A percentile compares a stretch with the other conserved stretches of the same genome.
Evolutionary conservation across 2,888 invertebrate genomes (phyloP).

Genomic region (Athalia rosae): DNA sequence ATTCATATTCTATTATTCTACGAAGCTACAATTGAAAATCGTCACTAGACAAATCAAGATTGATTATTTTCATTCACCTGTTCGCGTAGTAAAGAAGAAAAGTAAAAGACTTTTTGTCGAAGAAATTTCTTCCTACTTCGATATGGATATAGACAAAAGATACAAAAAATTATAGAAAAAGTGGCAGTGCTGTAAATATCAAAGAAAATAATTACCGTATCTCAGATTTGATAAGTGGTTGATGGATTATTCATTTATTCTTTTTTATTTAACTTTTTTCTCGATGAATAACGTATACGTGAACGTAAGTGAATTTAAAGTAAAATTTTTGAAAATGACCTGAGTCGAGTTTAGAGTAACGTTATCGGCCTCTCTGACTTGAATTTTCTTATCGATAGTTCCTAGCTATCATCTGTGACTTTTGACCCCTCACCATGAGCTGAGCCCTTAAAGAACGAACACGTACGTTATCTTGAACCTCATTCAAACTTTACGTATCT

Average conservation of each 20-base stretch:
- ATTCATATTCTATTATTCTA: not conserved
- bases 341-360: not conserved
- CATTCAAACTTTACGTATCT: slow-evolving; percentile 30
- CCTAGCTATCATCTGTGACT: slow-evolving; percentile 29
- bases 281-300: not conserved
- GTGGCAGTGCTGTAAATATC: too few relatives aligned
- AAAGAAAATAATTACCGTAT: too few relatives aligned
- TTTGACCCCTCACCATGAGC: slow-evolving; percentile 11
- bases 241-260: not conserved
- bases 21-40: not conserved
- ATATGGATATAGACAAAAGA: too few relatives aligned
- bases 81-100: not conserved
- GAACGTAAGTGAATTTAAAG: not conserved
- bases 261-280: not conserved
- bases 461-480: slow-evolving; percentile 38
- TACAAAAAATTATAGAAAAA: too few relatives aligned
- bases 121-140: too few relatives aligned
- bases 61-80: not conserved
- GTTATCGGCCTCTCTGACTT: slow-evolving; percentile 21
- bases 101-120: too few relatives aligned
- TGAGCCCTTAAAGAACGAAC: slow-evolving; percentile 19
- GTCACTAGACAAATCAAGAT: slow-evolving; percentile 1
- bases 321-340: slow-evolving; percentile 1
- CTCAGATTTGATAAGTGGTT: too few relatives aligned
- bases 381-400: slow-evolving; percentile 19